A percentile compares a stretch with the other conserved stretches of the same genome.
phyloP scores from a whole-genome alignment of 1,140 invertebrate genomes.

The Neelides sp. region DNA sequence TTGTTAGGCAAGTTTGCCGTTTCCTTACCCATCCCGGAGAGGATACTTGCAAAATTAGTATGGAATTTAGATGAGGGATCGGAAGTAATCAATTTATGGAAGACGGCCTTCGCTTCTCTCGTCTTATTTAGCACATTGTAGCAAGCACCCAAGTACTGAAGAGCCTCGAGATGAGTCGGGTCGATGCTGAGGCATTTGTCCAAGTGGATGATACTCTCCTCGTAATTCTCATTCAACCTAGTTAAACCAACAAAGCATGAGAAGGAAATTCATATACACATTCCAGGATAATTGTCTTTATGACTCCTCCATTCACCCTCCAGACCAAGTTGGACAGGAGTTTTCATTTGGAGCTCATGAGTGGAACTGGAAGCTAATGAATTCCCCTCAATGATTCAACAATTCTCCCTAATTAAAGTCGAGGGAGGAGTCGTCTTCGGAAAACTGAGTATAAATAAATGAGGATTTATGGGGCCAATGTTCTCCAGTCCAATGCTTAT shows the following conservation, averaged over 20 bases:
- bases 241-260: background rate
- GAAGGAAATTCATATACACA: background rate
- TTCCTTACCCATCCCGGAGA: conserved; percentile 22
- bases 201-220: conserved; percentile 33
- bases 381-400: no score
- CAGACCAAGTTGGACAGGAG: background rate
- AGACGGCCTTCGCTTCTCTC: conserved; percentile 20
- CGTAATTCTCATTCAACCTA: conserved; percentile 29
- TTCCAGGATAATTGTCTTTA: background rate
- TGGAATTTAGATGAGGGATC: conserved; percentile 24
- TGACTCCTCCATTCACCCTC: background rate
- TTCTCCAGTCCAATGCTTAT: no score
- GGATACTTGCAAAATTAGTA: conserved; percentile 25
- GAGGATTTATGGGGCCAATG: no score
- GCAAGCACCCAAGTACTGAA: conserved; percentile 19
- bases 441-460: no score
- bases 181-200: conserved; percentile 32
- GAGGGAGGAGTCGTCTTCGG: no score
- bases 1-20: no score
- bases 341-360: no score
- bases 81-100: conserved; percentile 26
- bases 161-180: conserved; percentile 26
- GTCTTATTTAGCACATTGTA: conserved; percentile 26
- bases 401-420: no score
- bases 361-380: no score